These are phyloP conservation scores for Gambelia wislizenii DNA, from an alignment of 2,797 vertebrate species.

Conservation along the genomic window DNA sequence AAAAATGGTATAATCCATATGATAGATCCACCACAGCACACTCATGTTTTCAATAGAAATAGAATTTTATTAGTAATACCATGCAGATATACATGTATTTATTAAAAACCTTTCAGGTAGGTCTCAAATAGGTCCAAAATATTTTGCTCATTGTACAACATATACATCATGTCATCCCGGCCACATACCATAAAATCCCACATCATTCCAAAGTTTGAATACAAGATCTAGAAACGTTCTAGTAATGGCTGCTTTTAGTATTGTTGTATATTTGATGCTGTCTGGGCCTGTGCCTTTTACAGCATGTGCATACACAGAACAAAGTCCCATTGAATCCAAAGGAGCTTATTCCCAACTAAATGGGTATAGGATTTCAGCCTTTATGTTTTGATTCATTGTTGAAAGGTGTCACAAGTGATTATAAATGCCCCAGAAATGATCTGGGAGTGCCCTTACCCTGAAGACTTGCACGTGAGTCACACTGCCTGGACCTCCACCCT, in stretches of 20 bases:
- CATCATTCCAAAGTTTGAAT: conserved; percentile 63
- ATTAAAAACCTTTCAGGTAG: conserved; percentile 76
- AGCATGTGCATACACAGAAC: neutral
- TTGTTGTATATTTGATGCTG: conserved; percentile 63
- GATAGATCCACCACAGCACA: conserved; percentile 8
- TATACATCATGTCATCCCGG: conserved; percentile 66
- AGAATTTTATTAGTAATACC: conserved; percentile 81
- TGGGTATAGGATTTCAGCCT: neutral
- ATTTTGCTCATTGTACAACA: conserved; percentile 73
- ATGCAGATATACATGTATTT: conserved; percentile 78
- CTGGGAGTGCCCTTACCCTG: no score
- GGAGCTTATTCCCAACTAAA: neutral
- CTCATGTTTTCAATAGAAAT: conserved; percentile 77
- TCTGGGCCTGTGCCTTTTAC: neutral
- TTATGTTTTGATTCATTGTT: neutral
- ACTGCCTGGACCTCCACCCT: no score
- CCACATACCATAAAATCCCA: conserved; percentile 71
- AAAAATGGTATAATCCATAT: neutral
- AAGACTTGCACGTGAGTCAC: neutral
- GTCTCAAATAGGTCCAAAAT: conserved; percentile 77
- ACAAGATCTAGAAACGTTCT: conserved; percentile 59
- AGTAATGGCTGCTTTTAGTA: conserved; percentile 62
- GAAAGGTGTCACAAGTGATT: neutral
- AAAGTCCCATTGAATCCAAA: neutral
- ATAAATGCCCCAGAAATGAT: neutral